Percentiles rank a stretch among this genome's conserved stretches.
Evolutionary conservation across 1,140 invertebrate species (phyloP).

Genomic region (Heliconius congener): DNA sequence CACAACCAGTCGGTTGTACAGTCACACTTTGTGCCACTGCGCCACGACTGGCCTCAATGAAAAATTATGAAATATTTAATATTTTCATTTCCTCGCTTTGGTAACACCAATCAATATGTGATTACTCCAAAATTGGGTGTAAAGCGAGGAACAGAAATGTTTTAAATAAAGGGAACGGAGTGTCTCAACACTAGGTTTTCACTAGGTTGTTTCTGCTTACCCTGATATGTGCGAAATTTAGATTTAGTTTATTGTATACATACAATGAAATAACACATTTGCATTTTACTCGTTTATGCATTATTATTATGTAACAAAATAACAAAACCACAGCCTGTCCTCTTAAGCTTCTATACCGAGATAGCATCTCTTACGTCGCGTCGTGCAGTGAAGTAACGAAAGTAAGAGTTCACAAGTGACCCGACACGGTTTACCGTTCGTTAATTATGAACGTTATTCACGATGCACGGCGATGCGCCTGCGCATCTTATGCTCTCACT

Average conservation of each 20-base stretch:
- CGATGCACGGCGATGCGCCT: conserved; percentile 48
- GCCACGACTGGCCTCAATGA: too few species aligned
- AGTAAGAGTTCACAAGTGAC: conserved; percentile 49
- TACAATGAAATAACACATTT: neutral
- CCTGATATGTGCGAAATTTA: too few species aligned
- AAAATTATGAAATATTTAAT: too few species aligned
- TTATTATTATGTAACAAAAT: neutral
- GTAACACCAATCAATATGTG: too few species aligned
- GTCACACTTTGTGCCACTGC: too few species aligned
- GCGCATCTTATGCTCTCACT: conserved; percentile 64
- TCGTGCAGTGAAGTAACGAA: conserved; percentile 37
- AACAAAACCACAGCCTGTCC: neutral
- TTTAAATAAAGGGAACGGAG: too few species aligned
- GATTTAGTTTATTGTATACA: neutral
- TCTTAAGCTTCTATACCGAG: neutral
- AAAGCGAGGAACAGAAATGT: too few species aligned
- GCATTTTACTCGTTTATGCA: neutral
- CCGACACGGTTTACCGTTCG: conserved; percentile 35
- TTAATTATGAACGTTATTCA: conserved; percentile 55
- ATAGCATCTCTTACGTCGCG: conserved; percentile 36
- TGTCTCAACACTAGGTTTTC: too few species aligned
- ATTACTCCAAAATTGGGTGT: too few species aligned
- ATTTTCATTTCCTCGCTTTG: too few species aligned
- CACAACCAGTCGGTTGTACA: too few species aligned
- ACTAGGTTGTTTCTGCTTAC: too few species aligned